Evolutionary conservation across 2,797 vertebrate genomes (phyloP).

Genomic region (Atherinosoma microstoma): DNA sequence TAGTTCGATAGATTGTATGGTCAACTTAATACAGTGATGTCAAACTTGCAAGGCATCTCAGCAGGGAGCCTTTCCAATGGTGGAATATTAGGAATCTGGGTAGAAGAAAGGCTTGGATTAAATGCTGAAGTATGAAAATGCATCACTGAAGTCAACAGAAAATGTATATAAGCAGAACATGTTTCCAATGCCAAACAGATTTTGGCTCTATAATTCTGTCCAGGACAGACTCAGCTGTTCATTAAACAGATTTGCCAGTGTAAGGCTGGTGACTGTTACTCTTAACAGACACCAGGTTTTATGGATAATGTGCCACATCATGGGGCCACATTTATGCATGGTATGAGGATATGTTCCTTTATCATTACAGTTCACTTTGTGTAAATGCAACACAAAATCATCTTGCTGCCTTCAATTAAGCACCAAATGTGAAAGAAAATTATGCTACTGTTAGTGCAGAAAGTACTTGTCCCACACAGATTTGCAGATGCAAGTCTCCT

Average conservation of each 20-base stretch:
- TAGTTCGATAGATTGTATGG: not conserved
- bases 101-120: not conserved
- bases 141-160: not conserved
- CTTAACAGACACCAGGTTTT: not conserved
- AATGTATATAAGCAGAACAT: not conserved
- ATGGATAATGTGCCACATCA: not conserved
- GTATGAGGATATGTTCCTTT: not conserved
- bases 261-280: not conserved
- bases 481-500: not conserved
- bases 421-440: not conserved
- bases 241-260: not conserved
- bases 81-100: not conserved
- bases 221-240: not conserved
- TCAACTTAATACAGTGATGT: conserved; percentile 67
- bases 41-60: conserved; percentile 65
- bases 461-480: not conserved
- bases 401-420: not conserved
- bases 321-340: not conserved
- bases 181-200: not conserved
- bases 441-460: not conserved
- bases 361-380: not conserved
- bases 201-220: not conserved
- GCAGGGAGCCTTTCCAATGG: conserved; percentile 39
- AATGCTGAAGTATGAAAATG: not conserved
- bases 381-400: not conserved